Evolutionary conservation across 2,888 invertebrate genomes (phyloP), one percentile per base, ranked within the genome.

Genomic region (Rhingia campestris): DNA sequence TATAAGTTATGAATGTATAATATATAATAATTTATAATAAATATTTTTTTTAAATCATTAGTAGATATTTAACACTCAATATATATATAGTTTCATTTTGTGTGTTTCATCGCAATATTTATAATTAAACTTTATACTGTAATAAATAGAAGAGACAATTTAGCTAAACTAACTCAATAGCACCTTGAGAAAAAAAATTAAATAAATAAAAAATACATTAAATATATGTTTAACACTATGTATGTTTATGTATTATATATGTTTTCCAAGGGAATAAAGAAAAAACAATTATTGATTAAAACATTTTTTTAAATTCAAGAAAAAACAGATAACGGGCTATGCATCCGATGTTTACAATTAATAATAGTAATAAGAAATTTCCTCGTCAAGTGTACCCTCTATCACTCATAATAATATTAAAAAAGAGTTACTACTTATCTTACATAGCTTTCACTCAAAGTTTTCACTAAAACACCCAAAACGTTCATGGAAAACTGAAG

Each of bases 1-100:
- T 77, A 82, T 74, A 84, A 74, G 72, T 67, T 72, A 80, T 81
- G 43, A 76, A 81, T 73, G 43, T 84, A 76, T 80, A 67, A 73
- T 79, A 70, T 79, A 67, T 81, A 80, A 75, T 72, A 72, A 75
- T 75, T 39, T 63, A 73, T 77, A 59, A 61, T 86, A 81, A 70
- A 86, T 86, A 73, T 74, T 45, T 59, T 14, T 74, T 58, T 54
- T 51, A 69, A 81, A 74, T 77, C 64, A 77, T 64, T 79, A 49
- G 64, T 61, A n/a, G n/a, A n/a, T n/a, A 47, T 14, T 43, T 41
- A 76, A 85, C 61, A 72, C 63, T 84, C 41, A 85, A 84, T 56
- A 63, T 47, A 63, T 58, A 75, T 53, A 4, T 22, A 22, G 22
- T 22, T 39, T 53, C 4, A 9, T 51, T 63, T 61, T 64, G 45